Conservation (phyloP, 2,113 vertebrate species). For the Trogon surrucura region DNA sequence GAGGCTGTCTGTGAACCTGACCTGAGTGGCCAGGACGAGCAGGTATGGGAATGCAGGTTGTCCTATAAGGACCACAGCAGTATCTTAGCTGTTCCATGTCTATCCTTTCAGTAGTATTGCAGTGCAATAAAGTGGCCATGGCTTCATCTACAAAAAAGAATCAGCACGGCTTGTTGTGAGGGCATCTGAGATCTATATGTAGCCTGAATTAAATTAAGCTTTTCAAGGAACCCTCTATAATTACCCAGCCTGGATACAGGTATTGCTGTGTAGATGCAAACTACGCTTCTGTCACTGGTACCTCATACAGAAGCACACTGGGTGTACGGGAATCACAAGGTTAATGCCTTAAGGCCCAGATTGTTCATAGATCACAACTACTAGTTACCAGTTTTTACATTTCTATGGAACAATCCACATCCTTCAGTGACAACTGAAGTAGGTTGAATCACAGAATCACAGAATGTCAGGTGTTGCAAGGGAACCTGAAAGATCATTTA, state of each 20-base stretch:
- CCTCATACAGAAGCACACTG: background rate
- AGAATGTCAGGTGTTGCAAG: too few relatives aligned
- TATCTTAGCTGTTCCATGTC: background rate
- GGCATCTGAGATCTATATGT: background rate
- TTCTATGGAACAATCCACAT: background rate
- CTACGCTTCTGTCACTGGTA: background rate
- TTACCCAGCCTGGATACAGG: background rate
- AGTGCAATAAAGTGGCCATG: background rate
- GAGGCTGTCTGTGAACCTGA: background rate
- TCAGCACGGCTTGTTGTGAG: background rate
- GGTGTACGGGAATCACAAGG: fast-evolving
- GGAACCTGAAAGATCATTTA: too few relatives aligned
- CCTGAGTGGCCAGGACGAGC: background rate
- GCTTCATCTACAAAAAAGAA: background rate
- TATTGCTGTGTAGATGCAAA: fast-evolving
- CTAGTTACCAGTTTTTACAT: background rate
- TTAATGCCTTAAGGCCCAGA: background rate
- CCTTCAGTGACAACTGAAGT: background rate
- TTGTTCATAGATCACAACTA: background rate
- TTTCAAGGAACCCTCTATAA: background rate
- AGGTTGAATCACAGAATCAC: background rate
- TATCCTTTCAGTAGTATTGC: background rate
- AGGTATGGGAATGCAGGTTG: background rate
- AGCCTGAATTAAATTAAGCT: background rate
- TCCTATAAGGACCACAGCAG: background rate